Conservation (phyloP, 2,797 vertebrate genomes). For the Cirrhinus molitorella region DNA sequence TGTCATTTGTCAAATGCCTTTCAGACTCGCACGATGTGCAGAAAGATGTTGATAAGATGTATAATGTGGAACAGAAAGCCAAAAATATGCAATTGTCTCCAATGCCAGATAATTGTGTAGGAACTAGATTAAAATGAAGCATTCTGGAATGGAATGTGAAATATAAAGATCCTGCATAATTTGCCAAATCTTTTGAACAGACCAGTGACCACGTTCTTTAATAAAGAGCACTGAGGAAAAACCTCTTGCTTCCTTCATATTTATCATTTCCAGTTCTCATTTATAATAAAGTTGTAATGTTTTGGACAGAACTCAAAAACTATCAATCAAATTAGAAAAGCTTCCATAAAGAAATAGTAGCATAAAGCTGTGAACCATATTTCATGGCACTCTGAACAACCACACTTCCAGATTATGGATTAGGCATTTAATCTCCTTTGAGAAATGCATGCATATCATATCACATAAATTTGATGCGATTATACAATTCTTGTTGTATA, state of each 20-base stretch:
- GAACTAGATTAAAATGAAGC: conserved; percentile 41
- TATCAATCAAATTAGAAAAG: not conserved
- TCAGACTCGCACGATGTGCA: conserved; percentile 30
- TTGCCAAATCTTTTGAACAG: conserved; percentile 22
- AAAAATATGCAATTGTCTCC: conserved; percentile 31
- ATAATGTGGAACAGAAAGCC: conserved; percentile 30
- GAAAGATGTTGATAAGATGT: conserved; percentile 45
- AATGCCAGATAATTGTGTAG: conserved; percentile 21
- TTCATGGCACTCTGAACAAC: conserved; percentile 22
- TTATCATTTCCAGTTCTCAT: not conserved
- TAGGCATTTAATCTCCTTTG: conserved; percentile 50
- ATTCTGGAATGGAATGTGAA: not conserved
- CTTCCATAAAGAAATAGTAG: no score
- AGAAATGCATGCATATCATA: conserved; percentile 45
- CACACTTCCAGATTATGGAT: conserved; percentile 49
- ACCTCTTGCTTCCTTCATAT: not conserved
- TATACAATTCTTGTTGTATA: conserved; percentile 41
- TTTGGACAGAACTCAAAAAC: not conserved
- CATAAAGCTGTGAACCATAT: conserved; percentile 28
- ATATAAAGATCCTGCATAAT: conserved; percentile 14
- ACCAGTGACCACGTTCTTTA: conserved; percentile 6
- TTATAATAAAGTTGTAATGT: not conserved
- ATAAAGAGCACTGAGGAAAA: not conserved
- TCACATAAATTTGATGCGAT: conserved; percentile 38
- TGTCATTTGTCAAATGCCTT: conserved; percentile 49